Evolutionary conservation across 2,797 vertebrate genomes (phyloP), one percentile per base, ranked within the genome.

Genomic region (Esox masquinongy): DNA sequence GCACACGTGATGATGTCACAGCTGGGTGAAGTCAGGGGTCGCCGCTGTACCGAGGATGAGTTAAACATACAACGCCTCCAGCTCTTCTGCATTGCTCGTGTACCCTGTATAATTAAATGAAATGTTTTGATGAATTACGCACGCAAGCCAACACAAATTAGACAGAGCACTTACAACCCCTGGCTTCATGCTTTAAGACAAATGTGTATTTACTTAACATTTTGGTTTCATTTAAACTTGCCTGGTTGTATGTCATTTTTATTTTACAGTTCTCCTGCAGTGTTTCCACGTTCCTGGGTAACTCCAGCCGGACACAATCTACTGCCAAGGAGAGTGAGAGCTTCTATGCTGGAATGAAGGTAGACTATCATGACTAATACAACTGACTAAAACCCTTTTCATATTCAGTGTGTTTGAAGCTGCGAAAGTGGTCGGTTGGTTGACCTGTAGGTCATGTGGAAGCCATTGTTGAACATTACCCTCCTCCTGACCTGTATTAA

Each of bases 331-430:
- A 96, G 76, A 97, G 94, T 26, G 82, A 91, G 79, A 89, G 90
- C 69, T 96, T 97, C 92, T 96, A 92, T 16, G 92, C 92, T 0
- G 93, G 95, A 76, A 88, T 96, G 79, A 95, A 95, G 93, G 95
- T 96, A 92, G 51, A 70, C 68, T 36, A 15, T 8, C 36, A 39
- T 39, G 36, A 39, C 36, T 39, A 47, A 47, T 2, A 22, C 56
- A 59, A 24, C 22, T 24, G 0, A 36, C 7, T 56, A 24, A 49
- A 24, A 43, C 24, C 39, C 2, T 59, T 15, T 12, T 56, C 51
- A 15, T 3, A 29, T 5, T 31, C 11, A 31, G 15, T 31, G 61
- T 64, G 6, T 53, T 53, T 50, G 56, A 61, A 61, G 56, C 56
- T 61, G 56, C 6, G 7, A 22, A 39, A 8, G 36, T 61, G 56